phyloP scores from a whole-genome alignment of 2,888 invertebrate species.

The Meganola albula region DNA sequence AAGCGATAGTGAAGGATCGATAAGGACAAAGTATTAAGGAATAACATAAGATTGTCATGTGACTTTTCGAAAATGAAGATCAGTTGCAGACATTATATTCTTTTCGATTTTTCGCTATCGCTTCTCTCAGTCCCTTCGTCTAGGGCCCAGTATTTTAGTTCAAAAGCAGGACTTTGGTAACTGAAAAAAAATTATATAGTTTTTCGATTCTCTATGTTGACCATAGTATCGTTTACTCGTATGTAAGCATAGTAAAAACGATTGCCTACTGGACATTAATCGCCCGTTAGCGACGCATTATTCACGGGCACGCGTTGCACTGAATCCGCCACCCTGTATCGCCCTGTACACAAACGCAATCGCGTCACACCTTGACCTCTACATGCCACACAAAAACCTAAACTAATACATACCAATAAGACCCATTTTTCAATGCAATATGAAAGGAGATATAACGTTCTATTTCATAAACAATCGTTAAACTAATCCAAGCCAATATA shows the following conservation, averaged over 20 bases:
- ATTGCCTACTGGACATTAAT: constrained; percentile 65
- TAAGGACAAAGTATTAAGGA: no score
- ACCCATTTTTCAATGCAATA: constrained; percentile 11
- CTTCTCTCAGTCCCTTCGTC: no score
- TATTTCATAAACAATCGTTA: constrained; percentile 41
- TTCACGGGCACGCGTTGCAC: constrained; percentile 73
- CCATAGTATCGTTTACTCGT: constrained; percentile 32
- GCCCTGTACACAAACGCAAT: constrained; percentile 37
- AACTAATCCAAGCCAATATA: constrained; percentile 74
- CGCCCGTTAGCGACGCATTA: constrained; percentile 73
- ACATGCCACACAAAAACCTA: constrained; percentile 18
- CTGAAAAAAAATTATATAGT: no score
- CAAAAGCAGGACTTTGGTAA: no score
- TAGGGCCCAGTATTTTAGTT: no score
- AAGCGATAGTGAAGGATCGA: no score
- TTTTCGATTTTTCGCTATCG: no score
- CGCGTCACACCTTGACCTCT: constrained; percentile 18
- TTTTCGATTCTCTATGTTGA: no score
- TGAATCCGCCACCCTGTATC: constrained; percentile 57
- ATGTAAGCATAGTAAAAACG: constrained; percentile 44
- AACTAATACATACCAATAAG: constrained; percentile 12
- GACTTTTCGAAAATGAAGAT: no score
- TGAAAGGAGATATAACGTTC: constrained; percentile 21
- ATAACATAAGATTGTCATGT: no score
- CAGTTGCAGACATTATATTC: no score